Conservation (phyloP, 1,140 invertebrate genomes). For the Anastatus disparis region DNA sequence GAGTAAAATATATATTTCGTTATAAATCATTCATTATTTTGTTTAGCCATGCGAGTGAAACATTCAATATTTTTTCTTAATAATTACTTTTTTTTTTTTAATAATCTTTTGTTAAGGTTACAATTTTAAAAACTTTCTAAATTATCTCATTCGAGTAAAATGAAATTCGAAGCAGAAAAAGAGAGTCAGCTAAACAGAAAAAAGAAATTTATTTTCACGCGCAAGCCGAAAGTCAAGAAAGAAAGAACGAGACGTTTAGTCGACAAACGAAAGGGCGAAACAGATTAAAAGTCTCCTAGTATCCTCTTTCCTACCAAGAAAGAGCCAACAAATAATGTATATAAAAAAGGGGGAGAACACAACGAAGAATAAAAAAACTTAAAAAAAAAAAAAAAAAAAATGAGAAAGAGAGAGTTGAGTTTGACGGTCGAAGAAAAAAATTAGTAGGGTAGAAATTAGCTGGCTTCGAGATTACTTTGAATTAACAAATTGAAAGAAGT, state of each 20-base stretch:
- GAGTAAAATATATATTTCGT: neutral
- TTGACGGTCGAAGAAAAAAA: slow-evolving; percentile 21
- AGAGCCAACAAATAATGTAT: slow-evolving; percentile 1
- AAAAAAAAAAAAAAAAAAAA: neutral
- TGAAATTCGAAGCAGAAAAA: slow-evolving; percentile 7
- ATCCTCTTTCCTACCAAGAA: slow-evolving; percentile 23
- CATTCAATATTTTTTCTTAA: no score
- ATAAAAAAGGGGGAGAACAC: slow-evolving; percentile 27
- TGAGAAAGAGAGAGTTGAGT: neutral
- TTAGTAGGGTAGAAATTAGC: slow-evolving; percentile 55
- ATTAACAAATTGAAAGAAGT: slow-evolving; percentile 64
- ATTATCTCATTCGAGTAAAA: neutral
- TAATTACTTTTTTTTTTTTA: no score
- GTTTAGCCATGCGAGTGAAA: no score
- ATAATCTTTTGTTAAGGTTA: no score
- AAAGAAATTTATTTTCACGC: slow-evolving; percentile 10
- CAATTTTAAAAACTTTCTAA: no score
- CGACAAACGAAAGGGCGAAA: slow-evolving; percentile 43
- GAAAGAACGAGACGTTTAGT: slow-evolving; percentile 38
- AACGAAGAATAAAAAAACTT: no score
- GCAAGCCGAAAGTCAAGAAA: neutral
- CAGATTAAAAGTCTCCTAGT: slow-evolving; percentile 54
- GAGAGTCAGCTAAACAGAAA: neutral
- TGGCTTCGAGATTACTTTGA: slow-evolving; percentile 57
- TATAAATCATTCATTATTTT: neutral